Percentiles rank a stretch among this genome's conserved stretches.
Conservation (phyloP, 2,113 vertebrate species). For the Pelecanoides urinatrix region DNA sequence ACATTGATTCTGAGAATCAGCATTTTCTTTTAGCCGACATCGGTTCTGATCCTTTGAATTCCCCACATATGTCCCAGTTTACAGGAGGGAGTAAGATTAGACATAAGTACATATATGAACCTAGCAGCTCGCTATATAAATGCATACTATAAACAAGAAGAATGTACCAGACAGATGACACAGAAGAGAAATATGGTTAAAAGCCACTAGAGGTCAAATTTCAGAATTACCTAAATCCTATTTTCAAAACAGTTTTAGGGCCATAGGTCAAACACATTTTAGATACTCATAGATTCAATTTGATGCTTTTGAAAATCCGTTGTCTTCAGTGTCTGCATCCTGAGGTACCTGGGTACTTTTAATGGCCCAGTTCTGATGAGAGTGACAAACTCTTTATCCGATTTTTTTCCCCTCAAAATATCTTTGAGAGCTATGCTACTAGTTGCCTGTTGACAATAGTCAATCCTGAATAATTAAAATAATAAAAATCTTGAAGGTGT, state of each 20-base stretch:
- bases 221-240: not conserved
- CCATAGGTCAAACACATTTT: not conserved
- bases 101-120: accelerated
- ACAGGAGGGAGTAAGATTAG: not conserved
- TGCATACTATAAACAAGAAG: not conserved
- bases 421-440: not conserved
- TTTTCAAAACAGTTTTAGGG: not conserved
- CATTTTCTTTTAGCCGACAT: not conserved
- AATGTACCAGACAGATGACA: not conserved
- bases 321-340: not conserved
- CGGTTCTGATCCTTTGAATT: not conserved
- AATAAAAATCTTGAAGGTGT: not conserved
- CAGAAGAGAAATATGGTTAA: not conserved
- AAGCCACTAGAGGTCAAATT: not conserved
- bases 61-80: not conserved
- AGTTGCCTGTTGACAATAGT: not conserved
- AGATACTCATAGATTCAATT: not conserved
- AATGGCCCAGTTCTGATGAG: not conserved
- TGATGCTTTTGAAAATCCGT: not conserved
- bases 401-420: not conserved
- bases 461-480: not conserved
- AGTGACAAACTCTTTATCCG: not conserved
- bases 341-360: not conserved
- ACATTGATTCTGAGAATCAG: not conserved
- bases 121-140: not conserved